Conservation (phyloP, 2,888 invertebrate genomes). For the Lepidocyrtinus sp. region DNA sequence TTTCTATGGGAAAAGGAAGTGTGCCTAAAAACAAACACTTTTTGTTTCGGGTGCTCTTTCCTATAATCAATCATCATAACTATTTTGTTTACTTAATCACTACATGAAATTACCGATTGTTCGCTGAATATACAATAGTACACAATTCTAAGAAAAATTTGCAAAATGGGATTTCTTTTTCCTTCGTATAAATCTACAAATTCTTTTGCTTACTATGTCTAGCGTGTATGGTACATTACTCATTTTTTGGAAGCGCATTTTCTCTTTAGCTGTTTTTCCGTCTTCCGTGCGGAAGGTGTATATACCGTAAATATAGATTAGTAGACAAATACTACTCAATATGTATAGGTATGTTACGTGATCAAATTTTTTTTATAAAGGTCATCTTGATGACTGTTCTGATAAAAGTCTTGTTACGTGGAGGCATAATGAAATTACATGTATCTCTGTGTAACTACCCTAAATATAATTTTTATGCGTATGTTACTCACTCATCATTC, state of each 20-base stretch:
- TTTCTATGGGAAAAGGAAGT: no score
- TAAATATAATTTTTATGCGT: no score
- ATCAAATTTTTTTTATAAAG: constrained; percentile 5
- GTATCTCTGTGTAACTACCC: no score
- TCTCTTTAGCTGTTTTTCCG: constrained; percentile 4
- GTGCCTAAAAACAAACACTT: no score
- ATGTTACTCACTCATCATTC: no score
- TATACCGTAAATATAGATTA: no score
- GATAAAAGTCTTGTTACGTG: no score
- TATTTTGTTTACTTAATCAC: not conserved
- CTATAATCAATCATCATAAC: no score
- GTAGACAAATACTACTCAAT: no score
- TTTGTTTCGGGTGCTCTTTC: not conserved
- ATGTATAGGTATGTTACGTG: not conserved
- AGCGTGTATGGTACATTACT: not conserved
- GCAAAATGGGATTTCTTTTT: not conserved
- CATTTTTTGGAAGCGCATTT: constrained; percentile 9
- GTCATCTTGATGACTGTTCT: no score
- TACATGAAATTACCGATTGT: not conserved
- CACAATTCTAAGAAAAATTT: not conserved
- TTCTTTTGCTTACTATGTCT: not conserved
- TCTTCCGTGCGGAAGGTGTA: constrained; percentile 6
- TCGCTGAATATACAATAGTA: no score
- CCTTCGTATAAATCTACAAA: constrained; percentile 3
- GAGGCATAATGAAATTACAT: no score